Evolutionary conservation across 2,113 vertebrate genomes (phyloP).

Genomic region (Scytalopus superciliaris): DNA sequence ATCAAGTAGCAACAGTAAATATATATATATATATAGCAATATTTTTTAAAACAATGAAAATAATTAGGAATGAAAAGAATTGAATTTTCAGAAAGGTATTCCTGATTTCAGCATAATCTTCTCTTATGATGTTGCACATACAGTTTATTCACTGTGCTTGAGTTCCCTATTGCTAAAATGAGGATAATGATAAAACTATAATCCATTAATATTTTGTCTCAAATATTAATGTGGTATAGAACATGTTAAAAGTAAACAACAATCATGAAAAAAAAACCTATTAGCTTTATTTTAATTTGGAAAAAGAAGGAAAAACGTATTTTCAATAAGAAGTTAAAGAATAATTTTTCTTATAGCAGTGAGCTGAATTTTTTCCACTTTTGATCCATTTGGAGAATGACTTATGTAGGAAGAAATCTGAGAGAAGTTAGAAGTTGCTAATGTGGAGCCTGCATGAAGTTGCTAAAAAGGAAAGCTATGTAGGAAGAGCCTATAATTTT

Average conservation of each 20-base stretch:
- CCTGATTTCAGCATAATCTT: not conserved
- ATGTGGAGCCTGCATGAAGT: constrained; percentile 64
- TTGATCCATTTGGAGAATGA: constrained; percentile 37
- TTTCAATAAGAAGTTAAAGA: constrained; percentile 2
- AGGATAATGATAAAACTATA: too few species aligned
- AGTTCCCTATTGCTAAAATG: not conserved
- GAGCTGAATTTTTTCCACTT: constrained; percentile 50
- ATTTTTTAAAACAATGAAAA: not conserved
- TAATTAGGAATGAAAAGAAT: not conserved
- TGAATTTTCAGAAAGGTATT: not conserved
- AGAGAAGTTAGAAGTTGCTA: constrained; percentile 67
- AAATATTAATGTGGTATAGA: not conserved
- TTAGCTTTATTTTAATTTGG: not conserved
- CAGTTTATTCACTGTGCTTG: not conserved
- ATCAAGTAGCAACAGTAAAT: not conserved
- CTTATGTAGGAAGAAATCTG: constrained; percentile 62
- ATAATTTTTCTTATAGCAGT: not conserved
- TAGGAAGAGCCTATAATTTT: constrained; percentile 82
- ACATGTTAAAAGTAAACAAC: not conserved
- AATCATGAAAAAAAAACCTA: not conserved
- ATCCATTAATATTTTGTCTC: not conserved
- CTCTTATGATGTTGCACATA: not conserved
- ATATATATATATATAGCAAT: not conserved
- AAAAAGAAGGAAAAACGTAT: not conserved
- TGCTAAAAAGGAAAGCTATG: constrained; percentile 76